These are phyloP conservation scores for Drosophila tripunctata DNA, from an alignment of 2,888 invertebrate species.

Conservation along the genomic window DNA sequence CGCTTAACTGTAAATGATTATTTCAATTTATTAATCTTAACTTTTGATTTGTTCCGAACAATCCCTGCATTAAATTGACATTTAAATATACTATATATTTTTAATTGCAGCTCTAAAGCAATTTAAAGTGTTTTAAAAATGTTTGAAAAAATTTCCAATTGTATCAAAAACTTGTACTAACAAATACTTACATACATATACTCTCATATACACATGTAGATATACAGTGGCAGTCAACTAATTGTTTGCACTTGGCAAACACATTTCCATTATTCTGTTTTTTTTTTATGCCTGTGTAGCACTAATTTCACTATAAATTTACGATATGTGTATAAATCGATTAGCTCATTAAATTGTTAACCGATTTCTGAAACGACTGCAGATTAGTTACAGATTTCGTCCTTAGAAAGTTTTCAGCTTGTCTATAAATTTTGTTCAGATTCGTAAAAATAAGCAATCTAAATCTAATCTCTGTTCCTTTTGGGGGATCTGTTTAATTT, in stretches of 20 bases:
- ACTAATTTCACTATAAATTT: too few relatives aligned
- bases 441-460: too few relatives aligned
- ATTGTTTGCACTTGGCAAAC: constrained; percentile 1
- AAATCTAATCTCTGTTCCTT: too few relatives aligned
- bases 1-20: constrained; percentile 16
- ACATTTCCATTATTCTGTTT: too few relatives aligned
- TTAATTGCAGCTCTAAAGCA: constrained; percentile 15
- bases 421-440: too few relatives aligned
- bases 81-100: background rate
- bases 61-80: constrained; percentile 1
- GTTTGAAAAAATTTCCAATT: constrained; percentile 16
- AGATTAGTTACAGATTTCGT: too few relatives aligned
- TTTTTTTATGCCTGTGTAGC: too few relatives aligned
- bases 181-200: background rate
- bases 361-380: too few relatives aligned
- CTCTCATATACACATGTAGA: background rate
- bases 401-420: too few relatives aligned
- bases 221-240: background rate
- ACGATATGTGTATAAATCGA: too few relatives aligned
- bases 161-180: background rate
- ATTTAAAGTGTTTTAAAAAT: constrained; percentile 19
- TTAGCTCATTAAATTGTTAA: too few relatives aligned
- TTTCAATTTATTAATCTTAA: constrained; percentile 19
- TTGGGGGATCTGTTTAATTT: too few relatives aligned
- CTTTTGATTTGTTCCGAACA: background rate